Evolutionary conservation across 2,797 vertebrate species (phyloP), one percentile per base, ranked within the genome.

Genomic region (Oceanodroma leucorhoa): DNA sequence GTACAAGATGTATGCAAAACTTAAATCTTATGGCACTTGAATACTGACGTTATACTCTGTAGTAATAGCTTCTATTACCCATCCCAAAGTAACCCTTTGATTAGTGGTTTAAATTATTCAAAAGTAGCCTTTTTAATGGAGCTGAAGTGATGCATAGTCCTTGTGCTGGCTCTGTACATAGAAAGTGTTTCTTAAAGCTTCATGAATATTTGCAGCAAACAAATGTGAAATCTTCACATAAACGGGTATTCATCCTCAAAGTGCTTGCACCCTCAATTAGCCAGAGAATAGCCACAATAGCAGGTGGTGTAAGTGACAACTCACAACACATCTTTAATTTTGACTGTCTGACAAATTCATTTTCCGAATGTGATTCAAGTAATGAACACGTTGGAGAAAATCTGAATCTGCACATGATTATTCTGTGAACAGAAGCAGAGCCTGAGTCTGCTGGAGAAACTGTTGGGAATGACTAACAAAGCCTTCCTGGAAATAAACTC

Each of bases 31-130:
- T 13, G 86, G 89, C 81, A 75, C 75, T 89, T 36, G 78, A 93
- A 61, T 27, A 4, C 83, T 75, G 88, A 90, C 1, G 4, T 84
- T 83, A 5, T 23, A 51, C 81, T 83, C 88, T 54, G 51, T 23
- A 75, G 93, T 67, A 91, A 94, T 18, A 86, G 90, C 95, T 92
- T 53, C 46, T 90, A 60, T 62, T 61, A 41, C 84, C 93, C 93
- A 91, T 76, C 93, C 90, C 93, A 83, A 85, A 95, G 90, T 55
- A 95, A 95, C 82, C 84, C 78, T 91, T 69, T 89, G 83, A 96
- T 95, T 94, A 93, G 83, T 21, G 81, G 46, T 60, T 93, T 95
- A 92, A 96, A 97, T 95, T 85, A 94, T 93, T 94, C 95, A 96
- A 48, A 96, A 94, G 91, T 76, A 86, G 71, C 57, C 83, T 89